These are phyloP conservation scores for Sinonovacula constricta DNA, from an alignment of 1,140 invertebrate genomes.

Conservation along the genomic window DNA sequence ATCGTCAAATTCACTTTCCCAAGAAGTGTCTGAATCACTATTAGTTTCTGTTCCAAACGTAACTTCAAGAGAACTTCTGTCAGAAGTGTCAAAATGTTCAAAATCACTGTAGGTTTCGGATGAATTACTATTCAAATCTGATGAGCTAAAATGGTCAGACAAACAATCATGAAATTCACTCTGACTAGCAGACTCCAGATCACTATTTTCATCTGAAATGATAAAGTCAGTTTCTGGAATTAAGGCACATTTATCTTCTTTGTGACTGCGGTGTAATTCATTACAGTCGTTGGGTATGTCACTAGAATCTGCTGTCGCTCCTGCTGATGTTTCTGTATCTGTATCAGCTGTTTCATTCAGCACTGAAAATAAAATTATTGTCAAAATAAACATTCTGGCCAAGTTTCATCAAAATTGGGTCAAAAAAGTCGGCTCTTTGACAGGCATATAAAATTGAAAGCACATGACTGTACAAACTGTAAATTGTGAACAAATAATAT, in stretches of 20 bases:
- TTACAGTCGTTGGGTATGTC: slow-evolving; percentile 25
- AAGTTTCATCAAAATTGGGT: no score
- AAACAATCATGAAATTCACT: slow-evolving; percentile 16
- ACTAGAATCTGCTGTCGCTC: slow-evolving; percentile 21
- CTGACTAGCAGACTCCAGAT: slow-evolving; percentile 14
- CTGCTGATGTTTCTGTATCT: slow-evolving; percentile 10
- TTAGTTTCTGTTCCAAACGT: slow-evolving; percentile 23
- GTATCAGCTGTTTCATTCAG: slow-evolving; percentile 30
- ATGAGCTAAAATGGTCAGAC: slow-evolving; percentile 7
- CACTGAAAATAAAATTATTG: slow-evolving; percentile 31
- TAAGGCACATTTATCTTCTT: slow-evolving; percentile 27
- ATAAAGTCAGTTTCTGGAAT: slow-evolving; percentile 28
- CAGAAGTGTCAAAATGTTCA: slow-evolving; percentile 19
- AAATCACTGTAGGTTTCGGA: slow-evolving; percentile 26
- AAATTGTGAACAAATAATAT: slow-evolving; percentile 31
- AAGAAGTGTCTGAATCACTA: slow-evolving; percentile 19
- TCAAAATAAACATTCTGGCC: slow-evolving; percentile 28
- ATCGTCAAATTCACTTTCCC: slow-evolving; percentile 15
- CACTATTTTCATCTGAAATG: slow-evolving; percentile 17
- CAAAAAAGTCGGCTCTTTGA: slow-evolving; percentile 29
- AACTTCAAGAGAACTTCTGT: slow-evolving; percentile 26
- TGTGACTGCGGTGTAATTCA: slow-evolving; percentile 23
- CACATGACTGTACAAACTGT: slow-evolving; percentile 30
- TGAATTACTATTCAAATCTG: slow-evolving; percentile 21
- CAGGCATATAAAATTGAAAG: slow-evolving; percentile 30